A percentile compares a stretch with the other conserved stretches of the same genome.
phyloP scores from a whole-genome alignment of 2,797 vertebrate genomes.

The Parotocinclus haroldoi region DNA sequence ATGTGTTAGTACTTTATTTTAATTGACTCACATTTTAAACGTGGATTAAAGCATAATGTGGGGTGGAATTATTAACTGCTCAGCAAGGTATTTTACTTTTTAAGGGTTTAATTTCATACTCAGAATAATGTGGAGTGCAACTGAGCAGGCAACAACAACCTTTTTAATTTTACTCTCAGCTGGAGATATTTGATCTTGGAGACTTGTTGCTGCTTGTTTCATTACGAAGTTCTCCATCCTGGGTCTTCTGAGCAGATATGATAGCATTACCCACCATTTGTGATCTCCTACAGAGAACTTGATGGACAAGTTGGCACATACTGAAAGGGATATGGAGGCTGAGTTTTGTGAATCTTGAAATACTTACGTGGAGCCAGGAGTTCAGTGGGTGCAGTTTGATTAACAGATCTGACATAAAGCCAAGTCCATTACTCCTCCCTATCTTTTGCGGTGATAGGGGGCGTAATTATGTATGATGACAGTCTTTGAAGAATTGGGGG shows the following conservation, averaged over 20 bases:
- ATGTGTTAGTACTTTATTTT: not conserved
- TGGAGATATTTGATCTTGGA: slow-evolving; percentile 16
- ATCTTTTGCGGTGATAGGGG: not conserved
- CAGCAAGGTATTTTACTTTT: slow-evolving; percentile 12
- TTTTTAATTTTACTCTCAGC: slow-evolving; percentile 25
- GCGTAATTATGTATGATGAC: slow-evolving; percentile 2
- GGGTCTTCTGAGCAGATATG: slow-evolving; percentile 22
- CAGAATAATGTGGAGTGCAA: not conserved
- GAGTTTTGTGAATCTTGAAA: slow-evolving; percentile 27
- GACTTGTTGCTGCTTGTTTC: slow-evolving; percentile 6
- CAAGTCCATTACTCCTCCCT: slow-evolving; percentile 1
- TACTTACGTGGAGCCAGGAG: slow-evolving; percentile 6
- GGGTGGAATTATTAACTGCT: slow-evolving; percentile 11
- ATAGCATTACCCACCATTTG: slow-evolving; percentile 20
- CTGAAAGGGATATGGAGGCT: slow-evolving; percentile 29
- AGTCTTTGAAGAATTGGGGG: slow-evolving; percentile 22
- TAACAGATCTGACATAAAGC: slow-evolving; percentile 17
- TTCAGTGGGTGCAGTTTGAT: slow-evolving; percentile 20
- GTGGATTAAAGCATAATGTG: slow-evolving; percentile 6
- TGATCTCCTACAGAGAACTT: slow-evolving; percentile 26
- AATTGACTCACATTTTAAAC: not conserved
- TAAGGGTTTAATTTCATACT: slow-evolving; percentile 18
- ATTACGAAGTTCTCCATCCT: slow-evolving; percentile 1
- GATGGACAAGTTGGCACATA: slow-evolving; percentile 39
- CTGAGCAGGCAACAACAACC: not conserved